phyloP scores from a whole-genome alignment of 2,888 invertebrate species.

The Ornithoptera priamus region DNA sequence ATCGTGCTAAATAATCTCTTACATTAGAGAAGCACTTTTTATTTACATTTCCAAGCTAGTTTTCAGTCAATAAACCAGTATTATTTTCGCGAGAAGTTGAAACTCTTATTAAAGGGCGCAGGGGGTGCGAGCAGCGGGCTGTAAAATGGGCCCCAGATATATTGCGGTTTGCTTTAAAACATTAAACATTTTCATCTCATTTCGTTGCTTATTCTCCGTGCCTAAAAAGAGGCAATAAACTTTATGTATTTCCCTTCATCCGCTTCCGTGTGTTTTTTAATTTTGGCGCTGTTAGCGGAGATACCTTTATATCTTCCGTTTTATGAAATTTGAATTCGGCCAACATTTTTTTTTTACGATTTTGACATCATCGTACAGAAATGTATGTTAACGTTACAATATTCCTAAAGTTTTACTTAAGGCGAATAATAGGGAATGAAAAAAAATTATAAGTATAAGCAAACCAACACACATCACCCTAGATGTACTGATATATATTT shows the following conservation, averaged over 20 bases:
- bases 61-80: slow-evolving; percentile 21
- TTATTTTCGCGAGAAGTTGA: slow-evolving; percentile 20
- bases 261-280: slow-evolving; percentile 25
- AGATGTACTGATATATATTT: too few relatives aligned
- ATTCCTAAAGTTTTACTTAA: too few relatives aligned
- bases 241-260: slow-evolving; percentile 30
- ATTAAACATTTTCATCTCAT: slow-evolving; percentile 40
- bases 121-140: slow-evolving; percentile 28
- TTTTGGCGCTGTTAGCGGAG: slow-evolving; percentile 21
- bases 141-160: slow-evolving; percentile 36
- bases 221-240: slow-evolving; percentile 32
- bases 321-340: slow-evolving; percentile 14
- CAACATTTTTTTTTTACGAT: not conserved
- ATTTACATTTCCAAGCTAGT: not conserved
- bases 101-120: slow-evolving; percentile 23
- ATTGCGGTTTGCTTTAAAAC: slow-evolving; percentile 37
- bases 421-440: too few relatives aligned
- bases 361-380: not conserved
- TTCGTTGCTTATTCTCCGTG: slow-evolving; percentile 37
- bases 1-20: too few relatives aligned
- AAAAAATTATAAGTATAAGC: too few relatives aligned
- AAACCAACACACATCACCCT: too few relatives aligned
- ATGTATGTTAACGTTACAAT: not conserved
- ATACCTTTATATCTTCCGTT: slow-evolving; percentile 16
- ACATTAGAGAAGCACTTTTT: not conserved